phyloP scores from a whole-genome alignment of 2,888 invertebrate species.

The Trilocha varians region DNA sequence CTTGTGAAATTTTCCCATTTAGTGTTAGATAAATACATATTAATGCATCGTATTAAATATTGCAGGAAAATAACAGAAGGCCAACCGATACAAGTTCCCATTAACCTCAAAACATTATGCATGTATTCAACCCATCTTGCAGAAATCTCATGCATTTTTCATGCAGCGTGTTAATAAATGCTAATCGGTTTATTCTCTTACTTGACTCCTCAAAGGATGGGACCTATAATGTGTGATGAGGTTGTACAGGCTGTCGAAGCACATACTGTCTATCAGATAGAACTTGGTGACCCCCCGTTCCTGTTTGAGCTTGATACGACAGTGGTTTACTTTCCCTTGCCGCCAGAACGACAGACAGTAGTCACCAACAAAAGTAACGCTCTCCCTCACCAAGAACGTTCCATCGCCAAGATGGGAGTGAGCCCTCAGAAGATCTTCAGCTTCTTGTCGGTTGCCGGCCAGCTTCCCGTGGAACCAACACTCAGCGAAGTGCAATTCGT shows the following conservation, averaged over 20 bases:
- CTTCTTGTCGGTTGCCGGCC: conserved; percentile 84
- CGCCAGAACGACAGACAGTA: conserved; percentile 97
- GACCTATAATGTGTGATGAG: conserved; percentile 92
- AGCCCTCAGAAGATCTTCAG: conserved; percentile 82
- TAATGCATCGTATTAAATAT: background rate
- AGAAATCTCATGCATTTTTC: background rate
- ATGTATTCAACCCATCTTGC: background rate
- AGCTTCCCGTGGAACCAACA: conserved; percentile 95
- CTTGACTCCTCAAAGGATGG: conserved; percentile 88
- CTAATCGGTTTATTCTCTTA: conserved; percentile 25
- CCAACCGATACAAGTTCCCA: background rate
- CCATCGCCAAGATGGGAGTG: conserved; percentile 91
- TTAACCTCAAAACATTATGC: background rate
- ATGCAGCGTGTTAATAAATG: background rate
- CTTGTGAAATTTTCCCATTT: background rate
- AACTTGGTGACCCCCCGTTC: conserved; percentile 91
- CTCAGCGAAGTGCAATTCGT: conserved; percentile 92
- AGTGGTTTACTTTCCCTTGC: conserved; percentile 91
- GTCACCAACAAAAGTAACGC: conserved; percentile 96
- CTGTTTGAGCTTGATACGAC: conserved; percentile 91
- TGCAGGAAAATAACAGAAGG: background rate
- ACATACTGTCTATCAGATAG: conserved; percentile 89
- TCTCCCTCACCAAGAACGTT: conserved; percentile 93
- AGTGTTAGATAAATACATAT: background rate
- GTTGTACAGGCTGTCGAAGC: conserved; percentile 93